Conservation (phyloP, 2,888 invertebrate genomes). For the Apamea sordens region DNA sequence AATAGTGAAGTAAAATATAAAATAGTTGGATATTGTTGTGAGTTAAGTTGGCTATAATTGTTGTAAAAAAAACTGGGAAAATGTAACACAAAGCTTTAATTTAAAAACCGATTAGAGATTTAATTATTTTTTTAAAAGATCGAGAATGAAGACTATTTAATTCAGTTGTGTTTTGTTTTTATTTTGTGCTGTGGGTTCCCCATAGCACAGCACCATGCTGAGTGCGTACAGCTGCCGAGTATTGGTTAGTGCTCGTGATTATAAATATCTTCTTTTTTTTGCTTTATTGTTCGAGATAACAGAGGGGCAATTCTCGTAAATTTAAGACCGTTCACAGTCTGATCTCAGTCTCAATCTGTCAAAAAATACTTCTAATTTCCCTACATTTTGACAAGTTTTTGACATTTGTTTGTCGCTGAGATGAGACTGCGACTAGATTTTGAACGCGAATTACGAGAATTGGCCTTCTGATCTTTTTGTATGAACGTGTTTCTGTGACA, state of each 20-base stretch:
- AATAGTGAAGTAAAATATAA: conserved; percentile 1
- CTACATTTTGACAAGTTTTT: no score
- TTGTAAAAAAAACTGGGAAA: background rate
- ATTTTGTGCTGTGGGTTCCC: background rate
- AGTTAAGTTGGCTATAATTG: background rate
- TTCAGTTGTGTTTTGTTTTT: background rate
- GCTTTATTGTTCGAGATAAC: no score
- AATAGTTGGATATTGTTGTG: background rate
- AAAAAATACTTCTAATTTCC: no score
- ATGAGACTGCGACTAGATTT: no score
- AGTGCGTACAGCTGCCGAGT: background rate
- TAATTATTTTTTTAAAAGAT: background rate
- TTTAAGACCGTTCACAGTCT: no score
- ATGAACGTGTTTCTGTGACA: no score
- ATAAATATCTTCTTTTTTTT: background rate
- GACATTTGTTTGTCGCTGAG: no score
- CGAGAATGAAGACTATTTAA: background rate
- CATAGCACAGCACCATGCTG: background rate
- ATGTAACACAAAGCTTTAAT: no score
- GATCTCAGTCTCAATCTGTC: no score
- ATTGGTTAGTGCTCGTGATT: background rate
- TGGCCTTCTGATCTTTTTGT: no score
- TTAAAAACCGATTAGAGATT: background rate
- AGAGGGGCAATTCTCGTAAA: no score
- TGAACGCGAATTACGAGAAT: no score